A percentile compares a stretch with the other conserved stretches of the same genome.
Evolutionary conservation across 2,888 invertebrate species (phyloP).

Genomic region (Phanerotoma sp.): DNA sequence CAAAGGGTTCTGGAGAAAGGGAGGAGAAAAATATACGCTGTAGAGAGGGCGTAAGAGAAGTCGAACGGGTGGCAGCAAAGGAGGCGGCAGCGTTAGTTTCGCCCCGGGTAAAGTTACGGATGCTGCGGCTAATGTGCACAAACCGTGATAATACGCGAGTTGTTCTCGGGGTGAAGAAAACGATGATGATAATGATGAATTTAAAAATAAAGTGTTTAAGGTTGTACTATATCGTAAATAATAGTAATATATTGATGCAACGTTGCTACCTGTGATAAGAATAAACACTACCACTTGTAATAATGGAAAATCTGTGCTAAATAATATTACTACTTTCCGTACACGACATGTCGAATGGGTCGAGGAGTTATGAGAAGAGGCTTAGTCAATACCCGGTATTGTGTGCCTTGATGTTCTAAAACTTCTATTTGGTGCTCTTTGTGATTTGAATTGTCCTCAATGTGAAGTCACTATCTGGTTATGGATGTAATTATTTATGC

Average conservation of each 20-base stretch:
- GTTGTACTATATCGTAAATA: background rate
- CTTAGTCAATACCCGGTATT: constrained; percentile 14
- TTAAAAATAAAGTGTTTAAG: background rate
- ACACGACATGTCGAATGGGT: constrained; percentile 11
- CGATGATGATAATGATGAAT: constrained; percentile 10
- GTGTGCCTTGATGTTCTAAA: constrained; percentile 3
- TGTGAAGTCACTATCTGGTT: background rate
- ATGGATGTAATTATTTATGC: constrained; percentile 2
- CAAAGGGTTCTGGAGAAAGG: constrained; percentile 6
- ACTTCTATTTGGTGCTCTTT: background rate
- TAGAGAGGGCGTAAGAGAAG: constrained; percentile 1
- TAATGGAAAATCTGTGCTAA: constrained; percentile 19
- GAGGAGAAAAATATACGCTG: background rate
- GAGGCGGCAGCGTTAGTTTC: constrained; percentile 18
- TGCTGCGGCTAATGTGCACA: constrained; percentile 33
- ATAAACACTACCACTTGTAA: constrained; percentile 17
- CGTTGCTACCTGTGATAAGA: constrained; percentile 21
- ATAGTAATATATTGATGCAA: constrained; percentile 3
- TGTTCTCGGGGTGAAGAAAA: constrained; percentile 9
- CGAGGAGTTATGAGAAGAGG: background rate
- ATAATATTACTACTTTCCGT: background rate
- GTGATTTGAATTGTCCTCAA: background rate
- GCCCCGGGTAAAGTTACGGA: constrained; percentile 20
- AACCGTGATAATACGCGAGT: constrained; percentile 29
- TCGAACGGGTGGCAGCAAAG: constrained; percentile 17